Base-by-base conservation (phyloP, 2,888 invertebrate species). In the Strigamia maritima region DNA sequence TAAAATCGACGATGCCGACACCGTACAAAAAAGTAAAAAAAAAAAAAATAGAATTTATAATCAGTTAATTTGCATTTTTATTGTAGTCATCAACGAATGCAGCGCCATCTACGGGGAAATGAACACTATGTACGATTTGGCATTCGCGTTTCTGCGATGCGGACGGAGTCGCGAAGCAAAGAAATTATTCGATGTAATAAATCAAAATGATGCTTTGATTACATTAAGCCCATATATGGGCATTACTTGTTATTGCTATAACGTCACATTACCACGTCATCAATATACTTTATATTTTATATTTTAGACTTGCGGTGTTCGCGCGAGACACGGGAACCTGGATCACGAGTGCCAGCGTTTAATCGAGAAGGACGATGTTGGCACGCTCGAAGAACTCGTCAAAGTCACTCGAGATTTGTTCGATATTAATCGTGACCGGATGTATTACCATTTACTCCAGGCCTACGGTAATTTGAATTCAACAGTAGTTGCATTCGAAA, bases 91-190 rank as follows among this genome's bases (percentile, higher is more conserved):
- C 0, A 94, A 95, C 86, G 87, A 94, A 16, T 92, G 92, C 82
- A 93, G 93, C 0, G 87, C 89, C 83, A 89, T 92, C 49, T 91
- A 93, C 81, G 94, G 94, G 3, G 94, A 95, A 87, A 90, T 92
- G 60, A 94, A 94, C 84, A 92, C 94, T 81, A 88, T 95, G 6
- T 92, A 93, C 83, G 94, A 95, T 85, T 88, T 96, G 82, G 93
- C 94, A 4, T 89, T 94, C 75, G 90, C 92, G 0, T 95, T 95
- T 84, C 89, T 95, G 2, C 94, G 95, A 84, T 92, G 92, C 82
- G 93, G 93, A 0, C 89, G 93, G 22, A 85, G 92, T 79, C 88
- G 92, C 28, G 94, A 95, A 85, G 95, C 95, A 0, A 89, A 91
- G 35, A 93, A 93, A 84, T 93, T 95, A 80, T 87, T 95, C 1